Percentiles rank a stretch among this genome's conserved stretches.
phyloP scores from a whole-genome alignment of 2,797 vertebrate species.

The Melanotaenia pygmaea region DNA sequence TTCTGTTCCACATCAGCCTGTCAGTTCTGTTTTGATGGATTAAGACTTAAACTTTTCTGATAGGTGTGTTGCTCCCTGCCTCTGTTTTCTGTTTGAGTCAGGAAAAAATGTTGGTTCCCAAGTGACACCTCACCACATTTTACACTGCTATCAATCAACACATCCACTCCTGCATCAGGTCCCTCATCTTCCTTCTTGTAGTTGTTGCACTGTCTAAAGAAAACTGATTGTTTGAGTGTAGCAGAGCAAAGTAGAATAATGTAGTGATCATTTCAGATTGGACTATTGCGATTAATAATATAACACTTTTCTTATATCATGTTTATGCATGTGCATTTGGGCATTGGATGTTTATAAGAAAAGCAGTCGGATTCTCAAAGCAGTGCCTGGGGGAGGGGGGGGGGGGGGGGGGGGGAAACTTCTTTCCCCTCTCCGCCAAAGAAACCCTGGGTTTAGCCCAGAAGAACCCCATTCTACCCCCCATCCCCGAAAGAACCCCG shows the following conservation, averaged over 20 bases:
- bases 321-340: conserved; percentile 23
- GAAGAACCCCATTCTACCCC: too few species aligned
- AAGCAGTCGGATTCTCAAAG: conserved; percentile 33
- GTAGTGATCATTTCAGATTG: conserved; percentile 15
- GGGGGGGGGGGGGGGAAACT: too few species aligned
- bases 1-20: conserved; percentile 37
- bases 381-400: conserved; percentile 12
- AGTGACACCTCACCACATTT: conserved; percentile 58
- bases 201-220: conserved; percentile 15
- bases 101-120: conserved; percentile 51
- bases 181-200: conserved; percentile 18
- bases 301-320: conserved; percentile 21
- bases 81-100: conserved; percentile 63
- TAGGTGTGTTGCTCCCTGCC: conserved; percentile 31
- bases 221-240: conserved; percentile 28
- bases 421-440: too few species aligned
- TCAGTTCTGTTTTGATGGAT: conserved; percentile 69
- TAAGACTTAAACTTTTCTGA: conserved; percentile 72
- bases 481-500: too few species aligned
- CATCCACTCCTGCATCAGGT: conserved; percentile 23
- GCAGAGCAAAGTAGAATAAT: conserved; percentile 12
- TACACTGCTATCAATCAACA: conserved; percentile 62
- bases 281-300: conserved; percentile 33
- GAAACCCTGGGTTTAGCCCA: too few species aligned
- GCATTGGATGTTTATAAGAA: conserved; percentile 29